Conservation (phyloP, 2,888 invertebrate genomes). For the Conomelus anceps region DNA sequence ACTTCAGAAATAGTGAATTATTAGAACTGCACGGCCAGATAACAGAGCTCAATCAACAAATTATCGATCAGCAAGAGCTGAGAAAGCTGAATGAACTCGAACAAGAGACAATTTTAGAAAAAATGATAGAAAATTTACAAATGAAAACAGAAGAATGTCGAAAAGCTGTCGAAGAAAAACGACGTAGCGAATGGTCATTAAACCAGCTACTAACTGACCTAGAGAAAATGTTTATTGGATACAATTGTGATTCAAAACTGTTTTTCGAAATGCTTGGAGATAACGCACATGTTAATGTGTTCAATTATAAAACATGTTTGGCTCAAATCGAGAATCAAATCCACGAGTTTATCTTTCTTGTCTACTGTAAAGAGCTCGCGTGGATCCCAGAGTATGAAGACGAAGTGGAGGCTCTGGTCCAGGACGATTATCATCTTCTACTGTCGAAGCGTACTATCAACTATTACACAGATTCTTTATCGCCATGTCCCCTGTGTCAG, state of each 20-base stretch:
- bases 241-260: background rate
- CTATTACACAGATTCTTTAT: background rate
- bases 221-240: background rate
- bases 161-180: background rate
- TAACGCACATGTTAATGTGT: slow-evolving; percentile 1
- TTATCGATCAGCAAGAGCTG: background rate
- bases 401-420: background rate
- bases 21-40: slow-evolving; percentile 54
- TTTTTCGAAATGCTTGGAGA: background rate
- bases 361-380: background rate
- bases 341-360: background rate
- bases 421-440: background rate
- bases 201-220: background rate
- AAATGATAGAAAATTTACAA: slow-evolving; percentile 48
- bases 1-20: slow-evolving; percentile 78
- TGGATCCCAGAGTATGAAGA: background rate
- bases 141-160: slow-evolving; percentile 40
- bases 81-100: slow-evolving; percentile 39
- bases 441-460: background rate
- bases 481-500: background rate
- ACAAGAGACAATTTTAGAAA: slow-evolving; percentile 54
- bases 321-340: background rate
- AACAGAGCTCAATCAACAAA: background rate
- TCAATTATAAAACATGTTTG: background rate
- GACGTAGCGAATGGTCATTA: background rate